These are phyloP conservation scores for Neoniphon sammara DNA, from an alignment of 2,797 vertebrate genomes.

Conservation along the genomic window DNA sequence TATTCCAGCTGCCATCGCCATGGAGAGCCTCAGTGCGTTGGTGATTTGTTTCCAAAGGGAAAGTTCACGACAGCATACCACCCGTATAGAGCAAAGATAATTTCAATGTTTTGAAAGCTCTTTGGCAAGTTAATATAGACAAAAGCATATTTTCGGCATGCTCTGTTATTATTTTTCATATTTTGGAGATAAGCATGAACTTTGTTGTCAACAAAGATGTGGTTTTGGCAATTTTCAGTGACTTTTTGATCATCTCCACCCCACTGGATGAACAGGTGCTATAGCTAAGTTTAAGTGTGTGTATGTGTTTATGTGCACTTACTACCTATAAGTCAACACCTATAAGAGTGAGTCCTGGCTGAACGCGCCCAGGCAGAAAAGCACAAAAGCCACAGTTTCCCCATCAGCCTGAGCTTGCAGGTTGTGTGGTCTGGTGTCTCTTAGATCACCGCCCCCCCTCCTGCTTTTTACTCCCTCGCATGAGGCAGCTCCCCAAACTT, in stretches of 20 bases:
- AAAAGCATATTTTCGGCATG: too few relatives aligned
- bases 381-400: constrained; percentile 72
- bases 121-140: not conserved
- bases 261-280: constrained; percentile 49
- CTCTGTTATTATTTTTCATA: not conserved
- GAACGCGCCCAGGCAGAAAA: constrained; percentile 67
- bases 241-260: constrained; percentile 43
- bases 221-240: constrained; percentile 30
- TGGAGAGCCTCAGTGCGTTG: not conserved
- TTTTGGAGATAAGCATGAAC: constrained; percentile 9
- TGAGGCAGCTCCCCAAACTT: constrained; percentile 37
- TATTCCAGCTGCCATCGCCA: not conserved
- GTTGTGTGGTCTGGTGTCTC: constrained; percentile 82
- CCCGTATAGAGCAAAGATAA: too few relatives aligned
- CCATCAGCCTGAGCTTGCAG: constrained; percentile 77
- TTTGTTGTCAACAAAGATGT: not conserved
- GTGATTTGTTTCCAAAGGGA: not conserved
- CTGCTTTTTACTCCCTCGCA: constrained; percentile 20
- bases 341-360: constrained; percentile 63
- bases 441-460: constrained; percentile 61
- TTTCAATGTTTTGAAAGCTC: not conserved
- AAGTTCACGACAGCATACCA: not conserved
- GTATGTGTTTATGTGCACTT: constrained; percentile 41
- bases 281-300: constrained; percentile 8
- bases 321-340: constrained; percentile 77